Conservation (phyloP, 2,888 invertebrate species). For the Aphodius granarius region DNA sequence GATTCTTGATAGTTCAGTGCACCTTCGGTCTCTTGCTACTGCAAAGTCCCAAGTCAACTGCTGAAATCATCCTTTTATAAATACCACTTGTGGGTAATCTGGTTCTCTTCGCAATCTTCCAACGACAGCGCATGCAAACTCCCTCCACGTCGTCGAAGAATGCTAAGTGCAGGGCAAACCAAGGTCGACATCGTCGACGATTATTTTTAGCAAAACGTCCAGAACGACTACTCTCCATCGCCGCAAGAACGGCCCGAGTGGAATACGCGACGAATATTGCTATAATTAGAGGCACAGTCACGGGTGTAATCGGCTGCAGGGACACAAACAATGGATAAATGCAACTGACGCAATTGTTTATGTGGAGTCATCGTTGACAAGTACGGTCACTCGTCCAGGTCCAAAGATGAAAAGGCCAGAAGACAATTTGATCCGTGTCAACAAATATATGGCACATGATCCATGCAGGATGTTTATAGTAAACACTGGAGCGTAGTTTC, state of each 20-base stretch:
- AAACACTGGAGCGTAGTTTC: background rate
- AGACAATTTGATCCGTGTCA: background rate
- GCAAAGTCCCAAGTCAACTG: background rate
- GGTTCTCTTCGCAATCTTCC: background rate
- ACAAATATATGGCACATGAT: background rate
- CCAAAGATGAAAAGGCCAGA: background rate
- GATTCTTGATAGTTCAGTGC: background rate
- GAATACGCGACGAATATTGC: background rate
- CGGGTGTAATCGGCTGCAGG: background rate
- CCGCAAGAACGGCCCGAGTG: background rate
- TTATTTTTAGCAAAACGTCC: background rate
- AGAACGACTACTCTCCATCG: background rate
- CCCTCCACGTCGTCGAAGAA: background rate
- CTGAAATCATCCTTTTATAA: background rate
- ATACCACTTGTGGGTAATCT: background rate
- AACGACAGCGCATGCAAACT: background rate
- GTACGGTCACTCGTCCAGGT: background rate
- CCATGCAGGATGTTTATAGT: background rate
- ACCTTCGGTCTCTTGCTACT: background rate
- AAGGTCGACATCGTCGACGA: background rate
- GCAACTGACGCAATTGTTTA: background rate
- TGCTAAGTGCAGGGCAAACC: background rate
- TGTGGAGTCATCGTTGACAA: background rate
- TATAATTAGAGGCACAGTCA: background rate
- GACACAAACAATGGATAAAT: background rate